These are phyloP conservation scores for Actinia tenebrosa DNA, from an alignment of 64 coral and sea anemone genomes.

Conservation along the genomic window DNA sequence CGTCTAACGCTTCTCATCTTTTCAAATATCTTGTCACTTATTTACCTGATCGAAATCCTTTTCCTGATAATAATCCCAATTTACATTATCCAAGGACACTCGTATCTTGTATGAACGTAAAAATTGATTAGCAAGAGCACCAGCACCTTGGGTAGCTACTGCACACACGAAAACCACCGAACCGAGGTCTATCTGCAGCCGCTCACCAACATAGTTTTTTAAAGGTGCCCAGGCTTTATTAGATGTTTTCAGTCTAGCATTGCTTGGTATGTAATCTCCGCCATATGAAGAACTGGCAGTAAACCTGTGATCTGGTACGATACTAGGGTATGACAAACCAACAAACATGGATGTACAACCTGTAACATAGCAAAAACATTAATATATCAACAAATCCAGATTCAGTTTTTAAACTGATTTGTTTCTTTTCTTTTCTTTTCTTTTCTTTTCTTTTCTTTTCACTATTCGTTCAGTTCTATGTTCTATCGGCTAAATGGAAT, in stretches of 20 bases:
- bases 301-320: neutral
- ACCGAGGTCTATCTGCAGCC: constrained; percentile 27
- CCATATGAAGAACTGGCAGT: neutral
- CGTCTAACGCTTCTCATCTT: too few relatives aligned
- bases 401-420: too few relatives aligned
- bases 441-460: too few relatives aligned
- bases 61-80: constrained; percentile 23
- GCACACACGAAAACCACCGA: neutral
- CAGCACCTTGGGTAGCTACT: constrained; percentile 1
- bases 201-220: neutral
- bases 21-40: neutral
- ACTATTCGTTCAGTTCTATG: too few relatives aligned
- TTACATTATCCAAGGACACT: neutral
- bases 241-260: neutral
- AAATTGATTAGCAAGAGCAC: neutral
- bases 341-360: neutral
- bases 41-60: neutral
- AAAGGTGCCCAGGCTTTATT: neutral
- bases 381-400: neutral
- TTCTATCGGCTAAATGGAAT: too few relatives aligned
- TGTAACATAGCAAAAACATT: neutral
- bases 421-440: too few relatives aligned
- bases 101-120: neutral
- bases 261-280: neutral
- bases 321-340: neutral